Base-by-base conservation (phyloP, 1,140 invertebrate genomes). In the Drosophila cardini region DNA sequence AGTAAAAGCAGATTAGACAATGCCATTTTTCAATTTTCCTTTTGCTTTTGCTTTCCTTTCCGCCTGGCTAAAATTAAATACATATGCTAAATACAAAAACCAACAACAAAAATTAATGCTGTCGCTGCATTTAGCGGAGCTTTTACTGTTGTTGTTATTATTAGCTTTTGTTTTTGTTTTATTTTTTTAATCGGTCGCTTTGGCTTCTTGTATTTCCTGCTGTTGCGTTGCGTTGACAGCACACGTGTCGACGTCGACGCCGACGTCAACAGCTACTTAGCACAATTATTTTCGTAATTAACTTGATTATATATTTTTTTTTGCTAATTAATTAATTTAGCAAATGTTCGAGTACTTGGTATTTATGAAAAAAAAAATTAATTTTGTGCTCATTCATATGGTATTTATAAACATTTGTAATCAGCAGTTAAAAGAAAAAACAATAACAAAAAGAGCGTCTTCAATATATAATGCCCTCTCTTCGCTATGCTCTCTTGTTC, bases 1-100 rank as follows among this genome's bases (percentile, higher is more conserved):
- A 43, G 55, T 8, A 53, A 30, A 10, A 34, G 30, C 43, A 50
- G 40, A 52, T 26, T 26, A 72, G 45, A 80, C 77, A 80, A 80
- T 80, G 78, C 48, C 61, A 67, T 75, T 78, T 80, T 86, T 86
- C 64, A 86, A 78, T 52, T 52, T 52, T 52, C 48, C 8, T 50
- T 30, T 30, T 26, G 21, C 1, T 11, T 52, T 52, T 52, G 6
- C 70, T 85, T 85, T 84, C 62, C 74, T 73, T 74, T 73, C 80
- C 77, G 80, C 76, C 63, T 81, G 84, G 64, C 80, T 83, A 83
- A 83, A 83, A 83, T 85, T 81, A 85, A 86, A 85, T 85, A 85
- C 81, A 85, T 85, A 74, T 70, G 80, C 70, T 75, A 67, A 71
- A 64, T 21, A 68, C 46, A 62, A 57, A 62, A 57, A 32, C n/a